These are phyloP conservation scores for Volucella zonaria DNA, from an alignment of 2,888 invertebrate species.

Conservation along the genomic window DNA sequence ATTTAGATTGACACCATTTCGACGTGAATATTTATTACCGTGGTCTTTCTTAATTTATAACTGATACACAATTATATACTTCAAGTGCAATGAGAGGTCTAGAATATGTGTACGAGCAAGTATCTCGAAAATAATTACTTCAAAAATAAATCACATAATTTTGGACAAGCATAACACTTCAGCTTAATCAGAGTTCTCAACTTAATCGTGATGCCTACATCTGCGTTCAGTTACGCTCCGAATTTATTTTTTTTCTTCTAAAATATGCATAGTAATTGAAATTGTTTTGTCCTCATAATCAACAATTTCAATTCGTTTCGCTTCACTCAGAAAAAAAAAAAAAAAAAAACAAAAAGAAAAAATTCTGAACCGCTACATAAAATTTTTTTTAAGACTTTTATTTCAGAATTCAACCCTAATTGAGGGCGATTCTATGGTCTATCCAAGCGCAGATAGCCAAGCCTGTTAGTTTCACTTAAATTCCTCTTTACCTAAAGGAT, in stretches of 20 bases:
- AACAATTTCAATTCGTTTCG: conserved; percentile 42
- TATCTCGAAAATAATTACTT: conserved; percentile 14
- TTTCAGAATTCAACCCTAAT: conserved; percentile 10
- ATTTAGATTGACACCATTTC: too few species aligned
- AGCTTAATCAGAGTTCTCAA: conserved; percentile 5
- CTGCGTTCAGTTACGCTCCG: conserved; percentile 6
- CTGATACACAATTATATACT: too few species aligned
- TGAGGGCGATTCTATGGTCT: not conserved
- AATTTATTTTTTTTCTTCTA: not conserved
- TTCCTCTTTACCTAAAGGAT: not conserved
- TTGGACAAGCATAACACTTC: conserved; percentile 36
- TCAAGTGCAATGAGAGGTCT: too few species aligned
- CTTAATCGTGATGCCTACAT: conserved; percentile 14
- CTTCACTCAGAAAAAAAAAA: not conserved
- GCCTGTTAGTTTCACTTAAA: conserved; percentile 17
- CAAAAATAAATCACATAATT: conserved; percentile 42
- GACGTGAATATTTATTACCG: too few species aligned
- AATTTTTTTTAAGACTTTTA: not conserved
- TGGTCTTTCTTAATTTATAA: too few species aligned
- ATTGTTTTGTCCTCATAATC: conserved; percentile 15
- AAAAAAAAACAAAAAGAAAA: not conserved
- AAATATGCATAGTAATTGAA: conserved; percentile 22
- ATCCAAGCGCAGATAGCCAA: not conserved
- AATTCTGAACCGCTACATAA: too few species aligned
- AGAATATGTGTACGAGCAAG: too few species aligned